These are phyloP conservation scores for Ophiodon elongatus DNA, from an alignment of 2,113 vertebrate genomes.

Conservation along the genomic window DNA sequence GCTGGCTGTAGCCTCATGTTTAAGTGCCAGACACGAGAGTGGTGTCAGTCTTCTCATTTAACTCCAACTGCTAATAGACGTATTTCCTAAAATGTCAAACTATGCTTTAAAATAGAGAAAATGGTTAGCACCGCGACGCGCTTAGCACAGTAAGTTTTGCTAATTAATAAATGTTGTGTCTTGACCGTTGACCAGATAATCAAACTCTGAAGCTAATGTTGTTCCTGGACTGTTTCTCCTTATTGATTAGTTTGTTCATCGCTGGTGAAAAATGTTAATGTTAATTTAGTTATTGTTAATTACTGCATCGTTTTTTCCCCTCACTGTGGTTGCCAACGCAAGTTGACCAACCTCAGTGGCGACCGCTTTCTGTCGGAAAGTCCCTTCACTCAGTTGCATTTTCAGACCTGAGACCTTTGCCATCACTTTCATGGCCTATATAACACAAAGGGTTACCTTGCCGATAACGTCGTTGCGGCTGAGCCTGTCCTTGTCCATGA, in stretches of 20 bases:
- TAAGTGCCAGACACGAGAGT: neutral
- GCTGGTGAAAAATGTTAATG: constrained; percentile 12
- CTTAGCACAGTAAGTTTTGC: neutral
- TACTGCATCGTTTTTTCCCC: neutral
- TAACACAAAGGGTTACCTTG: constrained; percentile 86
- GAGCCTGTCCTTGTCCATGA: constrained; percentile 99
- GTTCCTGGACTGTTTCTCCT: neutral
- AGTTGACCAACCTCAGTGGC: neutral
- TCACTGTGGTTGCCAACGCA: neutral
- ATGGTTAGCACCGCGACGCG: neutral
- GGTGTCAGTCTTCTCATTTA: neutral
- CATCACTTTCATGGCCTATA: neutral
- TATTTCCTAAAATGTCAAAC: neutral
- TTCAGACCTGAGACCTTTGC: neutral
- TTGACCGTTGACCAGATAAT: neutral
- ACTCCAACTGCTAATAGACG: neutral
- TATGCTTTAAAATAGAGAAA: neutral
- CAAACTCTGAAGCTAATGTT: neutral
- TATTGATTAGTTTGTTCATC: neutral
- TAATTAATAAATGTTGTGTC: neutral
- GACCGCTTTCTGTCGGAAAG: neutral
- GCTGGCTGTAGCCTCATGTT: neutral
- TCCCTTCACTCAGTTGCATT: neutral
- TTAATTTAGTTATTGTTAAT: constrained; percentile 20
- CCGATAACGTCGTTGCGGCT: constrained; percentile 98